Evolutionary conservation across 1,140 invertebrate species (phyloP).

Genomic region (Gryllus bimaculatus): DNA sequence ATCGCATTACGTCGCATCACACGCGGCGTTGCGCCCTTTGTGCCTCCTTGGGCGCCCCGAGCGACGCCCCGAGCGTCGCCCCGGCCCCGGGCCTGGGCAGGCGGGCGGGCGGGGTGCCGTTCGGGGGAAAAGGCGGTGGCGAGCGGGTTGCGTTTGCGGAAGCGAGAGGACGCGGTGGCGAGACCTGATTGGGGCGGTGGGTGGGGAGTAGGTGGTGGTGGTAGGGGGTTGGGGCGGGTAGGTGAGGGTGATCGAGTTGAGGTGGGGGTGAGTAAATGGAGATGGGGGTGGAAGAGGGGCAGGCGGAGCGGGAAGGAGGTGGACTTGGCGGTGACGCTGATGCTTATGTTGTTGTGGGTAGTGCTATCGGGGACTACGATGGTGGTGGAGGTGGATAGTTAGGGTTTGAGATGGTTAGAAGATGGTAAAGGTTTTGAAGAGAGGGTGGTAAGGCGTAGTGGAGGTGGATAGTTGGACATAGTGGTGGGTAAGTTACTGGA

Average conservation of each 20-base stretch:
- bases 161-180: too few species aligned
- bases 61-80: not conserved
- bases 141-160: too few species aligned
- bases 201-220: too few species aligned
- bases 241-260: not conserved
- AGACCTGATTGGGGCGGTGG: too few species aligned
- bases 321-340: not conserved
- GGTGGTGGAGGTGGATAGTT: not conserved
- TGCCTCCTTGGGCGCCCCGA: not conserved
- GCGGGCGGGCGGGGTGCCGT: too few species aligned
- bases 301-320: not conserved
- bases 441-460: too few species aligned
- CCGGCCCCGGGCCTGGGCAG: too few species aligned
- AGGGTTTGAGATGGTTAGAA: too few species aligned
- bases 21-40: constrained; percentile 17
- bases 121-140: not conserved
- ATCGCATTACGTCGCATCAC: constrained; percentile 18
- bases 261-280: not conserved
- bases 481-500: too few species aligned
- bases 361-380: not conserved
- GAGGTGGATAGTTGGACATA: too few species aligned
- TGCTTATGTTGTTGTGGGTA: not conserved
- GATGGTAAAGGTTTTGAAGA: not conserved
- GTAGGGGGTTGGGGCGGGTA: too few species aligned
- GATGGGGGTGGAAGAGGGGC: not conserved